Conservation (phyloP, 2,797 vertebrate genomes). For the Myiotriccus ornatus region DNA sequence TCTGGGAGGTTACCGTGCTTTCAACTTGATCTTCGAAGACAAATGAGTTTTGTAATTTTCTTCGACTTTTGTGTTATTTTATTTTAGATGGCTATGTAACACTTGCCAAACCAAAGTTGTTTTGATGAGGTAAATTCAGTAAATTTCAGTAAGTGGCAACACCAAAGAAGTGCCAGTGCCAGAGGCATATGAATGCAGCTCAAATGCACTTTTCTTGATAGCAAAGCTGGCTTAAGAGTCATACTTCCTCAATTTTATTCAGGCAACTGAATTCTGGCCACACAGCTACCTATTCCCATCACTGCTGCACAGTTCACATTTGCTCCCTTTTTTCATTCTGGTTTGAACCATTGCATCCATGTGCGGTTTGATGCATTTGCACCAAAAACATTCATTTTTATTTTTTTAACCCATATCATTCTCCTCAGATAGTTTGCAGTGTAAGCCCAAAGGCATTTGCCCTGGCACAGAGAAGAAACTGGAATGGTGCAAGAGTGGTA, state of each 20-base stretch:
- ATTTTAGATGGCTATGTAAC: background rate
- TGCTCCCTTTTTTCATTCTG: background rate
- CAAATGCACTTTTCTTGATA: background rate
- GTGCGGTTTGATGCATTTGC: background rate
- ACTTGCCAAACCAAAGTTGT: background rate
- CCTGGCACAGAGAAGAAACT: background rate
- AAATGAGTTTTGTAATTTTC: background rate
- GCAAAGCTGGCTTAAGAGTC: conserved; percentile 11
- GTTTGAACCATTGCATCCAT: background rate
- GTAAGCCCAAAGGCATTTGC: background rate
- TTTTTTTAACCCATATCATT: background rate
- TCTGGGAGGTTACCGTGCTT: background rate
- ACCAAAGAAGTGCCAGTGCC: background rate
- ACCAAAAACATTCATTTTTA: background rate
- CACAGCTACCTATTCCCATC: background rate
- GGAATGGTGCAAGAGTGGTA: background rate
- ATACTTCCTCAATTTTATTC: background rate
- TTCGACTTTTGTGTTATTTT: background rate
- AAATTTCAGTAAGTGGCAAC: background rate
- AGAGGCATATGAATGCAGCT: background rate
- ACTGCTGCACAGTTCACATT: background rate
- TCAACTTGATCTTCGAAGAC: background rate
- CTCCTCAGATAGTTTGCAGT: background rate
- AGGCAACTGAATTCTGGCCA: background rate
- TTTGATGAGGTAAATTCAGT: background rate